Evolutionary conservation across 2,888 invertebrate genomes (phyloP).

Genomic region (Pogonocherus hispidulus): DNA sequence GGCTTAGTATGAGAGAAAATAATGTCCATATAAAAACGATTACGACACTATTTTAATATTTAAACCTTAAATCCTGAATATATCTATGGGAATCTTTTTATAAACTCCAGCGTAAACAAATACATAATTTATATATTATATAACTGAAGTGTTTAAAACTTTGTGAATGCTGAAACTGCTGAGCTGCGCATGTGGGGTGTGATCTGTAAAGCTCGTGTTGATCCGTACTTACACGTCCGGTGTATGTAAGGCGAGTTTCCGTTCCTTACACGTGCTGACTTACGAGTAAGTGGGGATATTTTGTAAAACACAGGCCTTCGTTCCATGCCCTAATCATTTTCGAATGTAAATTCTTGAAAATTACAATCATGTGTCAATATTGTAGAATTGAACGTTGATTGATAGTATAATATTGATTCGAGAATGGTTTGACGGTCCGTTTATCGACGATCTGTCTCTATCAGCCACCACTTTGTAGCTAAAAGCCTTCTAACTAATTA

Average conservation of each 20-base stretch:
- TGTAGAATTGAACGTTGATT: neutral
- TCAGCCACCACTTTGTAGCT: conserved; percentile 56
- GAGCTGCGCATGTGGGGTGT: conserved; percentile 61
- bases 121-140: neutral
- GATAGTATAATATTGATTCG: no score
- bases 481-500: conserved; percentile 56
- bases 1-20: no score
- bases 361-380: neutral
- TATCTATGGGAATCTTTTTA: neutral
- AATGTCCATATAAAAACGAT: no score
- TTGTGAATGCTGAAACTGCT: conserved; percentile 59
- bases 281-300: conserved; percentile 60
- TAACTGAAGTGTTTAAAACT: conserved; percentile 46
- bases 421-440: conserved; percentile 63
- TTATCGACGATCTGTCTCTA: conserved; percentile 53
- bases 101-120: neutral
- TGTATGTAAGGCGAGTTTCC: conserved; percentile 57
- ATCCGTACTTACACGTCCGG: conserved; percentile 62
- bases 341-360: conserved; percentile 45
- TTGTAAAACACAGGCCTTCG: conserved; percentile 65
- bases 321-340: conserved; percentile 61
- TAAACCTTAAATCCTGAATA: conserved; percentile 3
- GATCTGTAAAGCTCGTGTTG: conserved; percentile 59
- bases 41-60: no score
- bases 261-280: conserved; percentile 54